A percentile compares a stretch with the other conserved stretches of the same genome.
phyloP scores from a whole-genome alignment of 2,113 vertebrate genomes.

The Blennius ocellaris region DNA sequence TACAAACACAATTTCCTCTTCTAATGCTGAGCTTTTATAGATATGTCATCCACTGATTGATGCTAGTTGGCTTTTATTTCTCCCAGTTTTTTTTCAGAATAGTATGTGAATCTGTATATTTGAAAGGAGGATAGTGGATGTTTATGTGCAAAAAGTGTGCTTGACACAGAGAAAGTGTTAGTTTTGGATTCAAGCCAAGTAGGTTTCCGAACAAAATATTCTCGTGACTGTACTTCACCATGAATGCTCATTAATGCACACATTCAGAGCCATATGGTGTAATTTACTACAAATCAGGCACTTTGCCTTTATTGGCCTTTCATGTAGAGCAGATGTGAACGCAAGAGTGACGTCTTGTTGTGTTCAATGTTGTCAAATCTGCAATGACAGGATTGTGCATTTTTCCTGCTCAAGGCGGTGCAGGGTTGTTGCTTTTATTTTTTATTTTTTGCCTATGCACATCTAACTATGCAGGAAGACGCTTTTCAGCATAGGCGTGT shows the following conservation, averaged over 20 bases:
- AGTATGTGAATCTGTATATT: conserved; percentile 55
- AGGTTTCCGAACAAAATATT: conserved; percentile 35
- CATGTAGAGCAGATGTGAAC: conserved; percentile 11
- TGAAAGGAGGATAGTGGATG: conserved; percentile 43
- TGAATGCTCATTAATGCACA: conserved; percentile 50
- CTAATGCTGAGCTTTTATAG: conserved; percentile 30
- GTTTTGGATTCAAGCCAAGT: conserved; percentile 43
- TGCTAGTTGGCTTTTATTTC: conserved; percentile 34
- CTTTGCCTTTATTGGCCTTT: conserved; percentile 8
- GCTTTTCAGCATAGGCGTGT: too few relatives aligned
- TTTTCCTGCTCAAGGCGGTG: conserved; percentile 2
- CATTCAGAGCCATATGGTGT: conserved; percentile 36
- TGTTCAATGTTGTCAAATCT: background rate
- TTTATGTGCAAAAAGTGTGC: conserved; percentile 49
- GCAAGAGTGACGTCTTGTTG: background rate
- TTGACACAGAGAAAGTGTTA: conserved; percentile 42
- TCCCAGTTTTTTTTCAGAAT: conserved; percentile 40
- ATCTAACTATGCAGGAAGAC: too few relatives aligned
- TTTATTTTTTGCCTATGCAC: too few relatives aligned
- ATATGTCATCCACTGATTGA: conserved; percentile 39
- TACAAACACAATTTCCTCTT: conserved; percentile 24
- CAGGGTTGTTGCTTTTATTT: too few relatives aligned
- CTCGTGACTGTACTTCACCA: conserved; percentile 31
- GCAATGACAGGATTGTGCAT: background rate
- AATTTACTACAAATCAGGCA: conserved; percentile 5